Conservation (phyloP, 1,140 invertebrate genomes). For the Cherax quadricarinatus region DNA sequence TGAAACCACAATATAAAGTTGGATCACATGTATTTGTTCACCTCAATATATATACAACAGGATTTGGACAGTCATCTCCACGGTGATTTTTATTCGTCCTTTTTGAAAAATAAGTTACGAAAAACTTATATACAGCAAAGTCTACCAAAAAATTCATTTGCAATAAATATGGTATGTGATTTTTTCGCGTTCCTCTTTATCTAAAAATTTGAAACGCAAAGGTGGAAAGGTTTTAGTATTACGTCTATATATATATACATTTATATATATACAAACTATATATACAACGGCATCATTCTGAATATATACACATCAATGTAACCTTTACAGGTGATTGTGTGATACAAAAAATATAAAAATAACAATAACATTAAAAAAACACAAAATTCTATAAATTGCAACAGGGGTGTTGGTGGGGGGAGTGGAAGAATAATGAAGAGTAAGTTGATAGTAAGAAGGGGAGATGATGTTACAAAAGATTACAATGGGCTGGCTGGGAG, state of each 20-base stretch:
- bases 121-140: conserved; percentile 47
- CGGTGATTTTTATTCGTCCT: not conserved
- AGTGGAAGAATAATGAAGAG: no score
- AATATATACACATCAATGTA: conserved; percentile 51
- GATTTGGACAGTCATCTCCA: not conserved
- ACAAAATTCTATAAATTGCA: no score
- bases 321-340: not conserved
- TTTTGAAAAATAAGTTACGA: conserved; percentile 56
- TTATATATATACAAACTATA: not conserved
- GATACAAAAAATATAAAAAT: not conserved
- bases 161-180: conserved; percentile 41
- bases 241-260: not conserved
- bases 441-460: no score
- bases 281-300: conserved; percentile 22
- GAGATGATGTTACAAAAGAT: no score
- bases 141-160: conserved; percentile 34
- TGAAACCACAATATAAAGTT: not conserved
- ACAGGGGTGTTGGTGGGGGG: no score
- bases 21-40: conserved; percentile 48
- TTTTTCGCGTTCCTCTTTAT: not conserved
- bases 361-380: not conserved
- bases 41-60: conserved; percentile 27
- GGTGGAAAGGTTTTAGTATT: not conserved
- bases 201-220: not conserved
- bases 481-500: no score